Base-by-base conservation (phyloP, 2,888 invertebrate genomes). In the Pemphredon lugubris region DNA sequence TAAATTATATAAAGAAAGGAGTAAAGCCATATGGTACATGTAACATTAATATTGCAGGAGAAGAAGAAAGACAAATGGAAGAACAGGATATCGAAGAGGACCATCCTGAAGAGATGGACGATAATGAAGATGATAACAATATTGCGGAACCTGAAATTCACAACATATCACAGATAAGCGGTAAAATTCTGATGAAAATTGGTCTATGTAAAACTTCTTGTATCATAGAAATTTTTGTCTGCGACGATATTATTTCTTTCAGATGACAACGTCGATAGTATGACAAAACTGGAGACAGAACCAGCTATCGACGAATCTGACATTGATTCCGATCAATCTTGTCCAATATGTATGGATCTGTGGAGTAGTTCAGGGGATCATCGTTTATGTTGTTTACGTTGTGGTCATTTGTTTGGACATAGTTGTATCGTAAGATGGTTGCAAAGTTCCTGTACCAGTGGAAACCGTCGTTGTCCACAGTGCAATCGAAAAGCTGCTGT, bases 361-460 rank as follows among this genome's bases (percentile, higher is more conserved):
- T 98, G 97, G 96, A 95, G 95, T 2, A 96, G 94, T 86, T 93
- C 94, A 0, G 98, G 98, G 0, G 93, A 92, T 0, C 98, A 98
- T 88, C 92, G 97, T 55, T 90, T 98, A 1, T 95, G 95, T n/a
- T 94, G 96, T 0, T 90, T 98, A 6, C 94, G 94, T 84, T 98
- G 98, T 89, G 98, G 98, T 0, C 98, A 98, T 90, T 90, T 98
- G 5, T 98, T 97, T 89, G 98, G 98, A 0, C 90, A 93, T 0
- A 92, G 92, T 14, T 98, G 98, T 86, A 94, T 97, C 6, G 90
- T 92, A 54, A 91, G 93, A 32, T 97, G 97, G 97, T 88, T 97
- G 3, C 91, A 90, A 54, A 92, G 91, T 89, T 90, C 79, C 50
- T 87, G 70, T 66, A 75, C 88, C 0, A 88, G 90, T 0, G 92